phyloP scores from a whole-genome alignment of 1,140 invertebrate genomes.

The Macrobrachium rosenbergii region DNA sequence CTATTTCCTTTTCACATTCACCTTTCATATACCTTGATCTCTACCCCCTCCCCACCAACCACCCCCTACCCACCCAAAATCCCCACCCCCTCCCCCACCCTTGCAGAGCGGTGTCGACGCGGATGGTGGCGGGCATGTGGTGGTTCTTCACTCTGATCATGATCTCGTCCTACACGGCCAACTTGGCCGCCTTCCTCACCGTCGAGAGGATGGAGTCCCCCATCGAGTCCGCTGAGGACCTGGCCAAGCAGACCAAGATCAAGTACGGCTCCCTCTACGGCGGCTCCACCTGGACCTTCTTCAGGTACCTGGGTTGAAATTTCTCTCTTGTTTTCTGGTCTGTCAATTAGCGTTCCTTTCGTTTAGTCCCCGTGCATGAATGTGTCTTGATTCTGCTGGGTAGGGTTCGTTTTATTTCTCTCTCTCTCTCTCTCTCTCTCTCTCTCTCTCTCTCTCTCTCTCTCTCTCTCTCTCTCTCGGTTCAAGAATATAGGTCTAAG shows the following conservation, averaged over 20 bases:
- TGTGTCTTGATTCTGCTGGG: neutral
- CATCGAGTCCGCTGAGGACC: conserved; percentile 73
- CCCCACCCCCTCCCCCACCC: neutral
- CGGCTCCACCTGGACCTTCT: conserved; percentile 1
- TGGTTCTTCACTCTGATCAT: conserved; percentile 28
- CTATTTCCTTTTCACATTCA: no score
- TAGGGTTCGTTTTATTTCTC: neutral
- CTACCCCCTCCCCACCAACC: no score
- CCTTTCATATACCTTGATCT: no score
- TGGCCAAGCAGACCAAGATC: conserved; percentile 75
- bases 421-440: no score
- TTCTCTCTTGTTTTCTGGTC: no score
- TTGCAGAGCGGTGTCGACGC: conserved; percentile 4
- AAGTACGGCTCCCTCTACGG: conserved; percentile 73
- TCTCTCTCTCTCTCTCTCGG: no score
- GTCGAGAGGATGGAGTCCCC: conserved; percentile 15
- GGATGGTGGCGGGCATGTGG: conserved; percentile 8
- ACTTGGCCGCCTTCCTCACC: conserved; percentile 16
- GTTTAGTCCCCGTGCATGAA: no score
- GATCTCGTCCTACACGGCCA: conserved; percentile 20
- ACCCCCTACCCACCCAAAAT: no score
- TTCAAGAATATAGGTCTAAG: no score
- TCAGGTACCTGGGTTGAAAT: neutral
- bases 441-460: no score
- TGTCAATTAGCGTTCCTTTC: no score